Evolutionary conservation across 2,888 invertebrate genomes (phyloP).

Genomic region (Thecophora atra): DNA sequence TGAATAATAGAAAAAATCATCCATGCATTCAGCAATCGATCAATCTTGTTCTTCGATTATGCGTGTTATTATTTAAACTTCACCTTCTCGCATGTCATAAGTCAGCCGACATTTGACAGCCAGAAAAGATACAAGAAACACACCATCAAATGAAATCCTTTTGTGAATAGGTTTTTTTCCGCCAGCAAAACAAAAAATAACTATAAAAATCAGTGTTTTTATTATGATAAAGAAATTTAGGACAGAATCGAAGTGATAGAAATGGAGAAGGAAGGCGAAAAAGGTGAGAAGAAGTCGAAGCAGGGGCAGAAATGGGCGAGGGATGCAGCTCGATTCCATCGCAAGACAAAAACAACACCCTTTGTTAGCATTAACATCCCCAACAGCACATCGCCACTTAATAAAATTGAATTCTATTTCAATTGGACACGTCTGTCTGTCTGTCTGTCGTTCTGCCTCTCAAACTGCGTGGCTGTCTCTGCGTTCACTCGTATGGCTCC

Average conservation of each 20-base stretch:
- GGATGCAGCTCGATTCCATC: not conserved
- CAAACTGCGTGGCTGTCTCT: not conserved
- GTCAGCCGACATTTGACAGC: conserved; percentile 14
- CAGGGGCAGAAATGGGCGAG: too few species aligned
- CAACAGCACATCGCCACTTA: conserved; percentile 57
- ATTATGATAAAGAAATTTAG: conserved; percentile 21
- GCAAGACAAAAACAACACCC: not conserved
- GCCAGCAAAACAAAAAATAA: not conserved
- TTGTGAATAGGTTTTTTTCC: not conserved
- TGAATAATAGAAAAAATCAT: not conserved
- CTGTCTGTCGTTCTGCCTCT: not conserved
- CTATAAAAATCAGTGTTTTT: conserved; percentile 33
- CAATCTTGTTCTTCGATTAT: conserved; percentile 14
- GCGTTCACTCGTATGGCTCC: not conserved
- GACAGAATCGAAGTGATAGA: not conserved
- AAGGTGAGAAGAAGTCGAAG: not conserved
- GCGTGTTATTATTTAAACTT: conserved; percentile 30
- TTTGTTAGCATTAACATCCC: conserved; percentile 21
- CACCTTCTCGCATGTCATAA: not conserved
- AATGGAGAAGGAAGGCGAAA: not conserved
- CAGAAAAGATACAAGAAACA: not conserved
- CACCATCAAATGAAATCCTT: not conserved
- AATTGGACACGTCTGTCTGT: conserved; percentile 52
- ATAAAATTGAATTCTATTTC: conserved; percentile 63
- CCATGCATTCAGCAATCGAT: conserved; percentile 12